Base-by-base conservation (phyloP, 2,113 vertebrate genomes). In the Sorex araneus region DNA sequence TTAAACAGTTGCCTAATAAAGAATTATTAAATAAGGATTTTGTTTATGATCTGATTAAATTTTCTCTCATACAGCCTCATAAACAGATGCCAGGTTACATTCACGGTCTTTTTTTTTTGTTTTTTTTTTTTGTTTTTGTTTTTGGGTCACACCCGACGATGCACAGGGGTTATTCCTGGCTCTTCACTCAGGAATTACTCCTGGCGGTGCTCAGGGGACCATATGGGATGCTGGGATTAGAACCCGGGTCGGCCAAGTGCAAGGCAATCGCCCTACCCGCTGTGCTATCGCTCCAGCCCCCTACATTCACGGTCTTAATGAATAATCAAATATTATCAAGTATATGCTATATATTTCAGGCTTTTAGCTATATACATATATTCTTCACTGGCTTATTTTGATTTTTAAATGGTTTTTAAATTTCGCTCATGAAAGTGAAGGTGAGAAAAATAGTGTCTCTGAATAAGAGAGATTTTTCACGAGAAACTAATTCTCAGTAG, bases 1-100 rank as follows among this genome's bases (percentile, higher is more conserved):
- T 7, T 7, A 50, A 13, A 50, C 6, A 6, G 47, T 13, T 50
- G 13, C 40, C 47, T 50, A 50, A 50, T 50, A 50, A 7, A 50
- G 10, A 50, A 50, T 50, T 95, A 78, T 27, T 87, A 76, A n/a
- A 64, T 43, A 21, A 63, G 76, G 36, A 40, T 67, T 93, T 91
- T 90, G 6, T 69, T 67, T 83, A 57, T 73, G 77, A 19, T 69
- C 25, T 73, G 28, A 32, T 73, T 32, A 64, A 76, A 90, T 85
- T 28, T n/a, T 92, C 27, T 89, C 2, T 69, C 4, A 67, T 30
- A 78, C 2, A 57, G 45, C 36, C 7, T 50, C 34, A 74, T 21
- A 71, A n/a, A 54, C 6, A 10, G 1, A 8, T n/a, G 30, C 13
- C 79, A 28, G 45, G 12, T 91, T 67, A 67, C 11, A 77, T 87